Conservation (phyloP, 2,113 vertebrate genomes). For the Vidua macroura region DNA sequence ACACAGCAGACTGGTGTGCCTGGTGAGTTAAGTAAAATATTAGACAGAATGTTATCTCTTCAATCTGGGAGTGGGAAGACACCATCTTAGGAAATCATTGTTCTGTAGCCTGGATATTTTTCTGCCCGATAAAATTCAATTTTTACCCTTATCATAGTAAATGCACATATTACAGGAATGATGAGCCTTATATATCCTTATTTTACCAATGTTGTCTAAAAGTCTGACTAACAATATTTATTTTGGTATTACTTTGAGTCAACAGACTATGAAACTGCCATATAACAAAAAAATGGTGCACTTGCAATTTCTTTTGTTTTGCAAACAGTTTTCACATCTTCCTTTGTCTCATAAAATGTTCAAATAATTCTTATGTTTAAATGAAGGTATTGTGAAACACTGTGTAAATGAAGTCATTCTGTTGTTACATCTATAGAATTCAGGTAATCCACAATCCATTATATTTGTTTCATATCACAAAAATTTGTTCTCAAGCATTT, state of each 20-base stretch:
- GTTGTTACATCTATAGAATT: neutral
- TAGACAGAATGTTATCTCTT: neutral
- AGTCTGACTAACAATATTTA: neutral
- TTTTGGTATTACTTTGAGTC: neutral
- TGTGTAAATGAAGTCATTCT: neutral
- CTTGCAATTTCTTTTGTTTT: neutral
- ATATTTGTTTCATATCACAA: neutral
- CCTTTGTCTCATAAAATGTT: neutral
- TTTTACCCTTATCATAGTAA: neutral
- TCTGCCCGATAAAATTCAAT: neutral
- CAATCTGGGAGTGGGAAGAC: neutral
- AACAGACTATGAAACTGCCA: neutral
- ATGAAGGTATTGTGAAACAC: neutral
- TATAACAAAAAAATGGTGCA: neutral
- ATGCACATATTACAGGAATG: neutral
- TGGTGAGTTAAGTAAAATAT: conserved; percentile 42
- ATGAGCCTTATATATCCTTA: neutral
- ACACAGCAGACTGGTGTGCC: neutral
- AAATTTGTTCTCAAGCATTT: neutral
- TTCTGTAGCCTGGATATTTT: neutral
- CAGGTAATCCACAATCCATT: neutral
- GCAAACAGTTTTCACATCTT: neutral
- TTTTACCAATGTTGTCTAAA: neutral
- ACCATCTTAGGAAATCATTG: neutral
- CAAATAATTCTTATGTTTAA: neutral